Base-by-base conservation (phyloP, 2,797 vertebrate genomes). In the Notamacropus eugenii region DNA sequence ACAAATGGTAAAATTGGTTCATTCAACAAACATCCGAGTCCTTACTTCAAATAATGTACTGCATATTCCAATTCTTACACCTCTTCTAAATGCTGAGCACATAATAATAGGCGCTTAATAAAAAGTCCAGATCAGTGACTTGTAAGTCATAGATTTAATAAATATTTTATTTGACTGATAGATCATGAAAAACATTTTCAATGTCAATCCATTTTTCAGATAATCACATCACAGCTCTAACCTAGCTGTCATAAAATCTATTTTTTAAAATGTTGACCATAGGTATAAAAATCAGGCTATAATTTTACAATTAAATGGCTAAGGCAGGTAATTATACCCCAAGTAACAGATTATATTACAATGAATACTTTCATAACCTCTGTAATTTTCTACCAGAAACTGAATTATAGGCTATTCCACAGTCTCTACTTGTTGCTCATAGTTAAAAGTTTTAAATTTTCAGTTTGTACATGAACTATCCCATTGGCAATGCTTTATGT, bases 171-270 rank as follows among this genome's bases (percentile, higher is more conserved):
- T 59, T 3, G 10, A 59, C 54, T 90, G 57, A 92, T 67, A 92
- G 3, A 22, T 74, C 91, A 93, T 92, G 46, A 94, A 96, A 91
- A 92, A 92, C 91, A 93, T 91, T 93, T 94, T 93, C 29, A 90
- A 92, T 4, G 95, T 94, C 91, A 67, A 90, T n/a, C 93, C 29
- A 82, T 57, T 92, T 92, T 93, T 55, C 56, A 90, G 50, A 82
- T 31, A 94, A 90, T 91, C 40, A 97, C 19, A 55, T 14, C 92
- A 29, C 31, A 82, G 24, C 11, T 59, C 82, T 58, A 92, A 92
- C 4, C 28, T 92, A 58, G 87, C 91, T 67, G 87, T 95, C 56
- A 91, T 55, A 94, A 93, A 82, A 27, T 92, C 34, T 10, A 59
- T 29, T 55, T 93, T 95, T 50, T n/a, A 6, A n/a, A 22, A 94